Percentiles rank a stretch among this genome's conserved stretches.
Evolutionary conservation across 2,888 invertebrate genomes (phyloP).

Genomic region (Clostera curtula): DNA sequence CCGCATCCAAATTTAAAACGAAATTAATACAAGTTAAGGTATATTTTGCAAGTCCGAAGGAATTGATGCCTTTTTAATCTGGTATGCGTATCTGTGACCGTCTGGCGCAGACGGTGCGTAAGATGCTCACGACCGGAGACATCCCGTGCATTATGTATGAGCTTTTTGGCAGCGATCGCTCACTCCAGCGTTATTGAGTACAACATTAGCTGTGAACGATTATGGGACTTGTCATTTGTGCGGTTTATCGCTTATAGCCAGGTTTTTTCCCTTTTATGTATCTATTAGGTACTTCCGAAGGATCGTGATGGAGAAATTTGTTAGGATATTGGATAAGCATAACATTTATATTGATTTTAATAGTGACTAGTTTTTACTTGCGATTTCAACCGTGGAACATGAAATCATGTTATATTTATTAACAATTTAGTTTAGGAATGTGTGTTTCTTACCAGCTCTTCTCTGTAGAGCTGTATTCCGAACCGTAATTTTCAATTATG

Average conservation of each 20-base stretch:
- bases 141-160: constrained; percentile 19
- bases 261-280: too few species aligned
- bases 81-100: constrained; percentile 27
- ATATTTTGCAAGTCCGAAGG: constrained; percentile 13
- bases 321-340: not conserved
- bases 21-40: too few species aligned
- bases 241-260: constrained; percentile 4
- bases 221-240: constrained; percentile 7
- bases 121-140: not conserved
- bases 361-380: too few species aligned
- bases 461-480: too few species aligned
- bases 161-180: constrained; percentile 26
- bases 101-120: constrained; percentile 8
- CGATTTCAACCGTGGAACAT: too few species aligned
- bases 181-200: constrained; percentile 18
- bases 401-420: too few species aligned
- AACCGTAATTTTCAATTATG: too few species aligned
- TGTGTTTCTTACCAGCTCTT: too few species aligned
- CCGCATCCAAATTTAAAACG: too few species aligned
- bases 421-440: too few species aligned
- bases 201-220: constrained; percentile 6
- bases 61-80: too few species aligned
- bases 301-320: not conserved
- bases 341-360: too few species aligned
- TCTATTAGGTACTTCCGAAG: not conserved